Conservation (phyloP, 35 echinoderm and acorn worm species). For the Holothuria glaberrima region DNA sequence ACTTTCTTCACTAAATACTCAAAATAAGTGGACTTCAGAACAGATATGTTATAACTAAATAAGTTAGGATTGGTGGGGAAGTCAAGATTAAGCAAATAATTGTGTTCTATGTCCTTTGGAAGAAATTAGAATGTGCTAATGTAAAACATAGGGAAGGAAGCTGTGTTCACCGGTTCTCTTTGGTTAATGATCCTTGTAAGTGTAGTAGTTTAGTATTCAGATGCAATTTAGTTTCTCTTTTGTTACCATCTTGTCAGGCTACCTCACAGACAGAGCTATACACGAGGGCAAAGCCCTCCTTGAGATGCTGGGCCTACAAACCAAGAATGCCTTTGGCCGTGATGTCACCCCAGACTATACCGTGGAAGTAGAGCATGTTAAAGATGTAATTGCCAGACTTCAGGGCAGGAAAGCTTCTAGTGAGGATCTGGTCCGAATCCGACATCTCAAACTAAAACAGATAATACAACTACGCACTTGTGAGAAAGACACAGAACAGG, state of each 20-base stretch:
- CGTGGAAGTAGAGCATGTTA: constrained; percentile 48
- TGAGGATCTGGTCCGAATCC: constrained; percentile 80
- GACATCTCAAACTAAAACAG: constrained; percentile 86
- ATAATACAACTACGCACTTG: constrained; percentile 87
- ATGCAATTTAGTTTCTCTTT: too few relatives aligned
- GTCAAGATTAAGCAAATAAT: too few relatives aligned
- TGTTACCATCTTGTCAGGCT: constrained; percentile 18
- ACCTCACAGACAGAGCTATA: constrained; percentile 67
- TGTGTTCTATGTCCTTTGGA: too few relatives aligned
- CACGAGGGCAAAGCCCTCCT: constrained; percentile 74
- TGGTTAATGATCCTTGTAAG: too few relatives aligned
- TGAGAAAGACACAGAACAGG: constrained; percentile 97
- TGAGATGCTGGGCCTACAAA: constrained; percentile 79
- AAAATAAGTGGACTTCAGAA: too few relatives aligned
- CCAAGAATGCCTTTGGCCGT: constrained; percentile 89
- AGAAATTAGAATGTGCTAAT: too few relatives aligned
- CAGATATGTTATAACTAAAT: too few relatives aligned
- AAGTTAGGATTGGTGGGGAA: too few relatives aligned
- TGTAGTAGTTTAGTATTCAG: too few relatives aligned
- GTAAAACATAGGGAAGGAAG: too few relatives aligned
- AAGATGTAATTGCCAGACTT: constrained; percentile 69
- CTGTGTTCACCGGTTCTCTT: too few relatives aligned
- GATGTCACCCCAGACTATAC: constrained; percentile 90
- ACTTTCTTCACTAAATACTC: too few relatives aligned
- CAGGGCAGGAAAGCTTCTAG: constrained; percentile 61